phyloP scores from a whole-genome alignment of 2,888 invertebrate genomes.

The Thecophora atra region DNA sequence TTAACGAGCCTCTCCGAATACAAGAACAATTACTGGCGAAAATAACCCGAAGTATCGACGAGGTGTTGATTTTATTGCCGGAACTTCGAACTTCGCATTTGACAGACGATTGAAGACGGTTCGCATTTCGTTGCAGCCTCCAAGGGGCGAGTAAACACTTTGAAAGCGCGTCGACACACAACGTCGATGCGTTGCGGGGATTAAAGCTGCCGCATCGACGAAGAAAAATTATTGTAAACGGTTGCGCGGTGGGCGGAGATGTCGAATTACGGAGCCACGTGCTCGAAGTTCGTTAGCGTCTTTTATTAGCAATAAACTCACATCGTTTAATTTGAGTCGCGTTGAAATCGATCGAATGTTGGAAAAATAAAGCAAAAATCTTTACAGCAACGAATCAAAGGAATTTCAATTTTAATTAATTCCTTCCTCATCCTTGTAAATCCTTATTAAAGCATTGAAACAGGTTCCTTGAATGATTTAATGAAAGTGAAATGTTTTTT shows the following conservation, averaged over 20 bases:
- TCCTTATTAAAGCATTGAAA: no score
- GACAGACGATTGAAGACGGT: constrained; percentile 21
- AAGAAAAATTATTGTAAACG: background rate
- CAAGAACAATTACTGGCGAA: constrained; percentile 5
- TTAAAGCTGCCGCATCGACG: background rate
- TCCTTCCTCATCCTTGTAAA: no score
- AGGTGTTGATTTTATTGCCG: constrained; percentile 27
- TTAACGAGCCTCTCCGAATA: background rate
- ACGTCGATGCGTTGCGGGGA: background rate
- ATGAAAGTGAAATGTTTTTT: no score
- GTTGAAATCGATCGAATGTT: background rate
- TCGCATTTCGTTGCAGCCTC: background rate
- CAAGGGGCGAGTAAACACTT: constrained; percentile 8
- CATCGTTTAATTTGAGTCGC: background rate
- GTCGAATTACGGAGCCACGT: background rate
- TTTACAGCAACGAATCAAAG: no score
- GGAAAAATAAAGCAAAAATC: no score
- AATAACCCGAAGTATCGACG: no score
- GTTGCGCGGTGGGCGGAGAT: background rate
- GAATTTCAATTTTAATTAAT: no score
- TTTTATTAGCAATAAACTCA: constrained; percentile 8
- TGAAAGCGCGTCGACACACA: background rate
- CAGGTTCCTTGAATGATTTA: no score
- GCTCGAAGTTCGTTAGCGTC: background rate
- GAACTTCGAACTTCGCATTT: constrained; percentile 13